Percentiles rank a stretch among this genome's conserved stretches.
These are phyloP conservation scores for Erebia palarica DNA, from an alignment of 2,888 invertebrate genomes.

Conservation along the genomic window DNA sequence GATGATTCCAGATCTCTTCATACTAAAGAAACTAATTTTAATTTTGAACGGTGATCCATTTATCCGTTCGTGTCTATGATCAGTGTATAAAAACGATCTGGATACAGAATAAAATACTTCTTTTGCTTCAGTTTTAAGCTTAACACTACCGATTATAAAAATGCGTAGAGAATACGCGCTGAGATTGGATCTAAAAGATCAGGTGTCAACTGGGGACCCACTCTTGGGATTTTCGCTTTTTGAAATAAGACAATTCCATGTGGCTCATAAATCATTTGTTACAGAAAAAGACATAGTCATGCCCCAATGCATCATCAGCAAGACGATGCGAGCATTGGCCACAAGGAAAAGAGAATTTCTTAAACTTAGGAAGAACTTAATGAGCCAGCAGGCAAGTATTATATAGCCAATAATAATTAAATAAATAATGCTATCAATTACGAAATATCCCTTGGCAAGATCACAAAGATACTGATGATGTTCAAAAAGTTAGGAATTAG, in stretches of 20 bases:
- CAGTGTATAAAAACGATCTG: too few species aligned
- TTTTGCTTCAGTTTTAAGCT: too few species aligned
- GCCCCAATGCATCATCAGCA: slow-evolving; percentile 58
- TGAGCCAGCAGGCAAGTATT: slow-evolving; percentile 59
- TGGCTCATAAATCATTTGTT: slow-evolving; percentile 8
- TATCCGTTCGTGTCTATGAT: too few species aligned
- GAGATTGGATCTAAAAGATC: background rate
- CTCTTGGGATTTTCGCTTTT: background rate
- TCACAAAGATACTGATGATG: too few species aligned
- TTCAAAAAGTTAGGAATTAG: too few species aligned
- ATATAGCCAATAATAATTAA: background rate
- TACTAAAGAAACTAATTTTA: too few species aligned
- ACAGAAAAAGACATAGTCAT: slow-evolving; percentile 56
- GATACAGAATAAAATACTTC: too few species aligned
- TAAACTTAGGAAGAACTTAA: slow-evolving; percentile 59
- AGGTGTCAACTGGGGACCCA: background rate
- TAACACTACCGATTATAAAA: too few species aligned
- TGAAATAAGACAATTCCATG: background rate
- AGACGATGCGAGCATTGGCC: slow-evolving; percentile 56
- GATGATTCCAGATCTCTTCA: too few species aligned
- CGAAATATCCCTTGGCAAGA: too few species aligned
- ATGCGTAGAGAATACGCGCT: background rate
- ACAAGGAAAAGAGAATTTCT: slow-evolving; percentile 69
- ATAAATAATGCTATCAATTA: too few species aligned
- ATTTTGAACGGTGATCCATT: too few species aligned